Base-by-base conservation (phyloP, 2,113 vertebrate species). In the Henicopernis longicauda region DNA sequence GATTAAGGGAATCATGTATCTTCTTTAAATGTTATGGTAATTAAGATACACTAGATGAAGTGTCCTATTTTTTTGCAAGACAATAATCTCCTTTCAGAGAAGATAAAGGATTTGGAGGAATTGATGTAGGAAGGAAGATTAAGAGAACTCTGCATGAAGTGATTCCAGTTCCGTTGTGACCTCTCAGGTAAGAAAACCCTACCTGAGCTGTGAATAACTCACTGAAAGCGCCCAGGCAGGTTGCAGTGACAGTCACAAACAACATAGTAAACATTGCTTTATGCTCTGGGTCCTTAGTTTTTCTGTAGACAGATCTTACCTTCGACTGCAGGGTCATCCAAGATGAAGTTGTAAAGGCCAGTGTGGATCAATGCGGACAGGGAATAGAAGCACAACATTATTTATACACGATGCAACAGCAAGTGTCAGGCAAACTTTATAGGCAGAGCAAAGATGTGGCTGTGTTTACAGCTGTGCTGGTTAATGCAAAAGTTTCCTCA, bases 1-100 rank as follows among this genome's bases (percentile, higher is more conserved):
- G 57, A 96, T 95, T 96, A 93, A 81, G 40, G 29, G 70, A 97
- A 82, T 91, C 50, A 67, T 74, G 50, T 95, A 93, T 95, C 96
- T 95, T 91, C 87, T 97, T 97, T 97, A 97, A 97, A 97, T 98
- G 96, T 95, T 97, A 97, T 67, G 67, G 91, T 82, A 98, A 98
- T 98, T 98, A 97, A 97, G 91, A 95, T 83, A 87, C 45, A 82
- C 89, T 90, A 82, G 61, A 85, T 44, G 67, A 89, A 88, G 61
- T 89, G 55, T 38, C 77, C 63, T 50, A 4, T 26, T 18, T 38
- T 59, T 82, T 72, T 44, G 7, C 38, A 91, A 84, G 54, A 89
- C 45, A 94, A 42, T 95, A 85, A 90, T 93, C 66, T 93, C 36
- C 27, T 90, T 91, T 85, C 25, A 55, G 59, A 76, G 31, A 93